phyloP scores from a whole-genome alignment of 2,113 vertebrate genomes.

The Formicarius rufipectus region DNA sequence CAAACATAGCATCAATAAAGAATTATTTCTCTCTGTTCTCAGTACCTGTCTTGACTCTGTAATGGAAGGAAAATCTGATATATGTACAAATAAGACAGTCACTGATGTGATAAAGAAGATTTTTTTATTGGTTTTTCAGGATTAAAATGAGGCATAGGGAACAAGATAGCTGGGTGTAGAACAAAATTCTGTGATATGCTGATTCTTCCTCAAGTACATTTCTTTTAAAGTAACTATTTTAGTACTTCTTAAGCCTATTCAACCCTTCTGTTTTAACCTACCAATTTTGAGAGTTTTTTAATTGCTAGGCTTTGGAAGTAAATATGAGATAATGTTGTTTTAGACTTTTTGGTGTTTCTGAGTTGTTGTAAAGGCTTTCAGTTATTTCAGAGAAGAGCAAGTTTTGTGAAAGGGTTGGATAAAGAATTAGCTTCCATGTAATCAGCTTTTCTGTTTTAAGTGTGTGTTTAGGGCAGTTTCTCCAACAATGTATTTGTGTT shows the following conservation, averaged over 20 bases:
- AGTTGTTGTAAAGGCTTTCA: background rate
- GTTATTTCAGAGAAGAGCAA: background rate
- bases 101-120: background rate
- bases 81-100: background rate
- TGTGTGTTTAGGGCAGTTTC: background rate
- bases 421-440: background rate
- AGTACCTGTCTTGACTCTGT: background rate
- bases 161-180: background rate
- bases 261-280: background rate
- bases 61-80: background rate
- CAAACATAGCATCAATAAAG: background rate
- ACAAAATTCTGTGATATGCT: background rate
- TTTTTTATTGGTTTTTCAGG: background rate
- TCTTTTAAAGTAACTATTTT: background rate
- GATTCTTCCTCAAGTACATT: background rate
- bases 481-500: background rate
- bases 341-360: background rate
- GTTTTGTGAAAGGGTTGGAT: background rate
- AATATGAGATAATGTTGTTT: background rate
- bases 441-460: background rate
- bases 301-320: background rate
- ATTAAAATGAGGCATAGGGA: background rate
- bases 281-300: background rate
- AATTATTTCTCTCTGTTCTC: background rate
- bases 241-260: background rate